phyloP scores from a whole-genome alignment of 2,797 vertebrate species.

The Mionectes olivaceus region DNA sequence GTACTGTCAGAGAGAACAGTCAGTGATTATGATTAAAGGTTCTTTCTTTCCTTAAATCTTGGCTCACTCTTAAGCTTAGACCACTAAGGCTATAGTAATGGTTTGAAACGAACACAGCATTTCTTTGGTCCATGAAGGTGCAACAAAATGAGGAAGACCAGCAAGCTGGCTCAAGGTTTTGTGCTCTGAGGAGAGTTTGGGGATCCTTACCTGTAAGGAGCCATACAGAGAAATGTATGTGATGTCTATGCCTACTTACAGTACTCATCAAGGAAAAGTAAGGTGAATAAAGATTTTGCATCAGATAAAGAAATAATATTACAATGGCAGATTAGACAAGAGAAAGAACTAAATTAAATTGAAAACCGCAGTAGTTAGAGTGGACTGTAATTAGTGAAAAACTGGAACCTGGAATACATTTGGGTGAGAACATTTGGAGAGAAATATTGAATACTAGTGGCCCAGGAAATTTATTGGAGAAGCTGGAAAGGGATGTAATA shows the following conservation, averaged over 20 bases:
- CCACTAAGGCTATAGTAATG: background rate
- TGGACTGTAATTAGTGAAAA: background rate
- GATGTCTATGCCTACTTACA: background rate
- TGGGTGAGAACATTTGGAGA: background rate
- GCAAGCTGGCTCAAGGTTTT: background rate
- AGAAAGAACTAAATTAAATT: background rate
- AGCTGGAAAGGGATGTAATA: background rate
- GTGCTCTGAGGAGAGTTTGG: background rate
- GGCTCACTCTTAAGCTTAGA: background rate
- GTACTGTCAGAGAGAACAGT: background rate
- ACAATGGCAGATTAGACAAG: background rate
- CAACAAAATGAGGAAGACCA: background rate
- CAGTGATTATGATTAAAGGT: background rate
- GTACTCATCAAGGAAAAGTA: background rate
- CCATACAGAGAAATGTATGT: background rate
- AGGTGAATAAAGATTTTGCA: background rate
- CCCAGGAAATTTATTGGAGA: background rate
- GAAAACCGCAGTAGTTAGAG: background rate
- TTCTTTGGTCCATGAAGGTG: background rate
- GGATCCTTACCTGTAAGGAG: background rate
- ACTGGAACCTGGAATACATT: background rate
- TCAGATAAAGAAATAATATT: background rate
- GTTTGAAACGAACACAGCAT: background rate
- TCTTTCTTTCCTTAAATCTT: background rate
- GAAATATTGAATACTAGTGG: background rate